Base-by-base conservation (phyloP, 2,888 invertebrate species). In the Pharmacophagus antenor region DNA sequence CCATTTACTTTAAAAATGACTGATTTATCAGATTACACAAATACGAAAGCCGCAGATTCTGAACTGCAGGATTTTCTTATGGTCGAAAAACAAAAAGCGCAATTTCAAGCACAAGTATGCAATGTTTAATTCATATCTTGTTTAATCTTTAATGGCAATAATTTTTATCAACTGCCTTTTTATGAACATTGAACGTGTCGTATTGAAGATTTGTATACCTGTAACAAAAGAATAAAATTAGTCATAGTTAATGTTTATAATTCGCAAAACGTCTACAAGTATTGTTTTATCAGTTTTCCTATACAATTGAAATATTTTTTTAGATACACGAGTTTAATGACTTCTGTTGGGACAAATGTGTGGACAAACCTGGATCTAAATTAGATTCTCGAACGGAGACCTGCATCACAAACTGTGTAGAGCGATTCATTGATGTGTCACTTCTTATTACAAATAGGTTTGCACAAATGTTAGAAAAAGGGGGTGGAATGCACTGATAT, bases 331-430 rank as follows among this genome's bases (percentile, higher is more conserved):
- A 96, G 81, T 95, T 98, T 80, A 97, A 96, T 72, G 98, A 98
- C 74, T 94, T 96, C 66, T 99, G 98, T 80, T 99, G 98, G 98
- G 98, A 98, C 18, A 97, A 97, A 80, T 99, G 98, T 79, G 93
- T 98, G 37, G 97, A 97, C 57, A 97, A 97, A 76, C 97, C 98
- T 4, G 93, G 95, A 37, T 93, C 94, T 49, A 98, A 97, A 85
- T 82, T 98, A 66, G 98, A 98, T 79, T 94, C 95, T 58, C 93
- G 94, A 71, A 97, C 97, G 1, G 98, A 98, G 87, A 95, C 95
- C 0, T 98, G 98, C 75, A 89, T 99, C 57, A 93, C 93, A 17
- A 98, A 98, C 81, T 98, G 98, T 84, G 98, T 98, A 0, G 97
- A 98, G 74, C 92, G 98, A 72, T 98, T 98, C 78, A 97, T 98